phyloP scores from a whole-genome alignment of 2,113 vertebrate species.

The Redunca redunca region DNA sequence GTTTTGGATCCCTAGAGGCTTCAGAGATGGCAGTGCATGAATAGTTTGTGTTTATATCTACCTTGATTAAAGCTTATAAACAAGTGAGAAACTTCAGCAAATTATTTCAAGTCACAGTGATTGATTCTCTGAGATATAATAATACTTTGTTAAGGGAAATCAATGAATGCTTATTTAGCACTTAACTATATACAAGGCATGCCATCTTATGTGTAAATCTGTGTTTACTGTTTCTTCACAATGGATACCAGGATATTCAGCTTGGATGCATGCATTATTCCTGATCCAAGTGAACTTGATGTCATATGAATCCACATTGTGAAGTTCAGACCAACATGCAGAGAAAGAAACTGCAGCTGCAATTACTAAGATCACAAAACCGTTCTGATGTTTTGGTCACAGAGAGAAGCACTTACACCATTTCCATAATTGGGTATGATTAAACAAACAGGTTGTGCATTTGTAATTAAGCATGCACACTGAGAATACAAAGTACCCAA shows the following conservation, averaged over 20 bases:
- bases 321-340: background rate
- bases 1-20: background rate
- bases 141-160: background rate
- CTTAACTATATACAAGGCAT: background rate
- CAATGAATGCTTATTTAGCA: background rate
- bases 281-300: background rate
- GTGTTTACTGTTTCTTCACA: background rate
- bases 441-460: slow-evolving; percentile 36
- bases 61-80: background rate
- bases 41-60: background rate
- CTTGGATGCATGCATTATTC: background rate
- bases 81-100: background rate
- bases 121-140: background rate
- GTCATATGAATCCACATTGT: background rate
- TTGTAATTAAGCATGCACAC: slow-evolving; percentile 38
- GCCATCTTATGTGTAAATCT: background rate
- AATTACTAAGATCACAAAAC: background rate
- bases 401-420: background rate
- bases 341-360: background rate
- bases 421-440: slow-evolving; percentile 27
- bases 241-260: background rate
- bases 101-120: background rate
- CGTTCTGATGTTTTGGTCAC: background rate
- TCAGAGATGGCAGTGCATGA: background rate
- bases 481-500: background rate